Evolutionary conservation across 2,113 vertebrate species (phyloP).

Genomic region (Chitala chitala): DNA sequence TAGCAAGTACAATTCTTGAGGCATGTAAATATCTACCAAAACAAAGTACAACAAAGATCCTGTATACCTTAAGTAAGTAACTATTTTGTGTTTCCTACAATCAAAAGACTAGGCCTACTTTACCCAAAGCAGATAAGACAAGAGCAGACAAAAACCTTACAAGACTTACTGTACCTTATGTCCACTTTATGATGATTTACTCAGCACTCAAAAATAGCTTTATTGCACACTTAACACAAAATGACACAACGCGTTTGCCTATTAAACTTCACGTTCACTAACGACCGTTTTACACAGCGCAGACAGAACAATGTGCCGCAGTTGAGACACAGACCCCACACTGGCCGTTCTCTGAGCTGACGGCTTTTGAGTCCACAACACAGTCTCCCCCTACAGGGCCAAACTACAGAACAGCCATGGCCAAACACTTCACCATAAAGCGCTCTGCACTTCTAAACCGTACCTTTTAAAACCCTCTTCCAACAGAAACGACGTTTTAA

Average conservation of each 20-base stretch:
- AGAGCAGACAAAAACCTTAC: not conserved
- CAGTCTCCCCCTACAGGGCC: slow-evolving; percentile 29
- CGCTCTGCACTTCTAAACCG: not conserved
- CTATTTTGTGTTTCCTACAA: too few relatives aligned
- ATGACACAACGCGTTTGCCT: too few relatives aligned
- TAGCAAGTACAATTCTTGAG: slow-evolving; percentile 34
- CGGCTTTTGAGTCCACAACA: slow-evolving; percentile 13
- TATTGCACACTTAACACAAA: too few relatives aligned
- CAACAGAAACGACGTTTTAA: slow-evolving; percentile 33
- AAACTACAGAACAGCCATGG: not conserved
- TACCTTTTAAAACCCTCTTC: not conserved
- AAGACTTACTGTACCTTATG: not conserved
- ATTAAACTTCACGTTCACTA: too few relatives aligned
- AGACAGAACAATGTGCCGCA: not conserved
- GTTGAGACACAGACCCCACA: not conserved
- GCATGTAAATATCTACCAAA: slow-evolving; percentile 5
- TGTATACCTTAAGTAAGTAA: not conserved
- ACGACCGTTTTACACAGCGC: too few relatives aligned
- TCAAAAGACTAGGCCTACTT: too few relatives aligned
- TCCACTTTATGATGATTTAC: too few relatives aligned
- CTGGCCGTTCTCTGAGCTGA: not conserved
- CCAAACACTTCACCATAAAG: slow-evolving; percentile 15
- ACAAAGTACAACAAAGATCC: too few relatives aligned
- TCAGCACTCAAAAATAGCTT: too few relatives aligned
- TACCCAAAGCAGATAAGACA: too few relatives aligned